phyloP scores from a whole-genome alignment of 2,888 invertebrate species.

The Lathronympha strigana region DNA sequence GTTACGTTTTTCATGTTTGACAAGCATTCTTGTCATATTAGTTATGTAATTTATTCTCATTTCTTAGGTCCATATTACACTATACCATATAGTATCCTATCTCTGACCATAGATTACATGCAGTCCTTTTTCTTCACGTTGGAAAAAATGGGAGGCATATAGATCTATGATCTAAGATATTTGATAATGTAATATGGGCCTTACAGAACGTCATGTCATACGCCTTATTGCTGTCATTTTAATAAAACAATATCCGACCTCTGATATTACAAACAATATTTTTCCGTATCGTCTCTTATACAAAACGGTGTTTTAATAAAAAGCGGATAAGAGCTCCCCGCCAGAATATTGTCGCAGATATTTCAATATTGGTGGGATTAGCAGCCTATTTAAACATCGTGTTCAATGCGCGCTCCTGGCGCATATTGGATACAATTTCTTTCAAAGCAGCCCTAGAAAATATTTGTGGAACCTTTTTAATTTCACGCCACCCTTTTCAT shows the following conservation, averaged over 20 bases:
- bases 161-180: too few species aligned
- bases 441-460: constrained; percentile 71
- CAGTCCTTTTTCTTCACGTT: too few species aligned
- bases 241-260: constrained; percentile 21
- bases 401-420: constrained; percentile 69
- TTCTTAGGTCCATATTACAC: too few species aligned
- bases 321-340: constrained; percentile 76
- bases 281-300: constrained; percentile 67
- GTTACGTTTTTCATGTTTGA: too few species aligned
- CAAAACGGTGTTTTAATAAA: constrained; percentile 79
- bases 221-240: constrained; percentile 12
- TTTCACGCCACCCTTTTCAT: constrained; percentile 54
- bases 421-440: constrained; percentile 80
- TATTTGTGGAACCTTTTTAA: constrained; percentile 78
- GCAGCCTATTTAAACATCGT: constrained; percentile 81
- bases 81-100: too few species aligned
- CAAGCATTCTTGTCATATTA: too few species aligned
- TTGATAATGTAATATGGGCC: too few species aligned
- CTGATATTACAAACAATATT: constrained; percentile 56
- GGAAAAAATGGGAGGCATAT: too few species aligned
- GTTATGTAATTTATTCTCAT: too few species aligned
- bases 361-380: constrained; percentile 84
- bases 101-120: too few species aligned
- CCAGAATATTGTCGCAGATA: constrained; percentile 82
- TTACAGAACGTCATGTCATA: background rate